Conservation (phyloP, 1,140 invertebrate species). For the Nasonia longicornis region DNA sequence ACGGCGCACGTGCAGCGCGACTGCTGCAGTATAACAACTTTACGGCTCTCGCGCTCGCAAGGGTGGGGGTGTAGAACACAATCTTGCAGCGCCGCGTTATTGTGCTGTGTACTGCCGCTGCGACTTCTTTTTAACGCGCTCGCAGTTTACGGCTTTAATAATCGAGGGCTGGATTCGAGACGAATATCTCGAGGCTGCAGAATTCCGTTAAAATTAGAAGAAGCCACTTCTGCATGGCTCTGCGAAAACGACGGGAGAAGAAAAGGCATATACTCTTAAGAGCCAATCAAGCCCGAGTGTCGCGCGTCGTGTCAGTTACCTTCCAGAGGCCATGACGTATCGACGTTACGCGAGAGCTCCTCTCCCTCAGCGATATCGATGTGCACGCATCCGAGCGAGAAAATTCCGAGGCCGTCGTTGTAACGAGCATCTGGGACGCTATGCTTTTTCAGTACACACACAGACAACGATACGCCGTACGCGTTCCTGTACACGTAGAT, state of each 20-base stretch:
- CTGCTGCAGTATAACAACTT: neutral
- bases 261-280: conserved; percentile 37
- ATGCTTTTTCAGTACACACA: too few species aligned
- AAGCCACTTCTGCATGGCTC: neutral
- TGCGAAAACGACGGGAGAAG: neutral
- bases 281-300: conserved; percentile 32
- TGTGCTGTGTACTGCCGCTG: neutral
- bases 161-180: neutral
- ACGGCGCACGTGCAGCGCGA: too few species aligned
- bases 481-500: too few species aligned
- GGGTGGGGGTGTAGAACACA: neutral
- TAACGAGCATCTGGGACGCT: neutral
- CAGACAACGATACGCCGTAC: neutral
- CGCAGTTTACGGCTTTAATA: neutral
- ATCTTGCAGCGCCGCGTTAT: neutral
- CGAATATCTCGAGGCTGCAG: too few species aligned
- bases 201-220: neutral
- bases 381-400: neutral
- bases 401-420: neutral
- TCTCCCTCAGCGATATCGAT: too few species aligned
- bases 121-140: neutral
- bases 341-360: conserved; percentile 43
- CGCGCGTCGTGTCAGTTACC: conserved; percentile 42
- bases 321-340: conserved; percentile 49
- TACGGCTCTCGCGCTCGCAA: neutral